A percentile compares a stretch with the other conserved stretches of the same genome.
phyloP scores from a whole-genome alignment of 2,888 invertebrate species.

The Cabera pusaria region DNA sequence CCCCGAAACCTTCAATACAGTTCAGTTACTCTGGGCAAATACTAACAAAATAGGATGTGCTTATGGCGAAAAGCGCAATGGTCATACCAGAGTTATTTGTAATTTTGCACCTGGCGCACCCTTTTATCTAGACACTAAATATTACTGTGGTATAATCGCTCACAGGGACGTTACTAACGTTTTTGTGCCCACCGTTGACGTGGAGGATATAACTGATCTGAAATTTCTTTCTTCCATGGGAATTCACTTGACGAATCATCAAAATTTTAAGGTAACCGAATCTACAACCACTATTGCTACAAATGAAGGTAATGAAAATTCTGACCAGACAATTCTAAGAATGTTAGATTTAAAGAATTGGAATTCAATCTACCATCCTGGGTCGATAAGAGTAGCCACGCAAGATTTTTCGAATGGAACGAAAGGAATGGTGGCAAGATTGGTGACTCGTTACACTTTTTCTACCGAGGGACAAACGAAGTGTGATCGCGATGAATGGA shows the following conservation, averaged over 20 bases:
- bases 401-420: constrained; percentile 50
- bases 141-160: constrained; percentile 61
- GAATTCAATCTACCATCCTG: constrained; percentile 46
- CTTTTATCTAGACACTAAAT: constrained; percentile 51
- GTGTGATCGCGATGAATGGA: constrained; percentile 58
- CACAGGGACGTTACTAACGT: constrained; percentile 39
- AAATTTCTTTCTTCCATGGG: constrained; percentile 44
- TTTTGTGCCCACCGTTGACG: constrained; percentile 9
- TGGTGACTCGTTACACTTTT: constrained; percentile 63
- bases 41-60: constrained; percentile 72
- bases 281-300: too few species aligned
- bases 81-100: constrained; percentile 64
- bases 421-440: constrained; percentile 48
- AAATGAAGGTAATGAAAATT: too few species aligned
- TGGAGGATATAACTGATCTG: constrained; percentile 35
- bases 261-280: too few species aligned
- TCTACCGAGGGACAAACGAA: constrained; percentile 46
- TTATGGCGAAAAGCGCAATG: constrained; percentile 47
- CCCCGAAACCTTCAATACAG: constrained; percentile 53
- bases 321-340: too few species aligned
- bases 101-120: constrained; percentile 72
- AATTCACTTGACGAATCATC: constrained; percentile 27
- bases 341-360: constrained; percentile 52
- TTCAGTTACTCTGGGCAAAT: constrained; percentile 66
- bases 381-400: constrained; percentile 43